Evolutionary conservation across 2,797 vertebrate species (phyloP).

Genomic region (Rhabdomys pumilio): DNA sequence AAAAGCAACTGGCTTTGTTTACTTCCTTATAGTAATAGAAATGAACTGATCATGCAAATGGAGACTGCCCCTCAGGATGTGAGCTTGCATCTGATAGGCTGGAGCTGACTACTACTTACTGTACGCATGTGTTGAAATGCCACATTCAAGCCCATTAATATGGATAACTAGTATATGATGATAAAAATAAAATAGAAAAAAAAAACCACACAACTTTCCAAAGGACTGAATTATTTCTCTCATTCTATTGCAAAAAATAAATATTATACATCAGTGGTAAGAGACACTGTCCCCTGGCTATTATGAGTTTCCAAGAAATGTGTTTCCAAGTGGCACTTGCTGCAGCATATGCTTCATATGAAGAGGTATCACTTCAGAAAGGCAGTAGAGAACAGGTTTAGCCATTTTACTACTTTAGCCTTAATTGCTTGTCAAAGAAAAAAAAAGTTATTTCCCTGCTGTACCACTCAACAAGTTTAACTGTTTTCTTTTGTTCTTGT

Average conservation of each 20-base stretch:
- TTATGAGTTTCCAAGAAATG: neutral
- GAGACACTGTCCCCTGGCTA: neutral
- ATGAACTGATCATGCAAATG: neutral
- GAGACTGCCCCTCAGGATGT: neutral
- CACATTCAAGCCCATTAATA: neutral
- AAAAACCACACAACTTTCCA: too few species aligned
- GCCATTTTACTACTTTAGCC: neutral
- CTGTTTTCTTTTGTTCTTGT: neutral
- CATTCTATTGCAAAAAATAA: neutral
- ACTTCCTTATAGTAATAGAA: neutral
- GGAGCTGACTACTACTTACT: neutral
- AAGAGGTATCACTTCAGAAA: neutral
- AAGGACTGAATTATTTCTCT: neutral
- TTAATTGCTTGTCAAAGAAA: constrained; percentile 7
- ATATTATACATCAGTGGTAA: neutral
- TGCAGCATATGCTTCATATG: neutral
- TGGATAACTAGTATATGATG: neutral
- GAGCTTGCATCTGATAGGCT: neutral
- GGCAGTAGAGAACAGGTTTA: neutral
- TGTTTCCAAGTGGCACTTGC: neutral
- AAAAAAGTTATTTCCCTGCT: neutral
- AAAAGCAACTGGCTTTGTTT: neutral
- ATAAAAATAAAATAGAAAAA: neutral
- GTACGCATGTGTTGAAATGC: neutral
- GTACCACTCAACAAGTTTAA: neutral